Evolutionary conservation across 2,888 invertebrate species (phyloP), one percentile per base, ranked within the genome.

Genomic region (Choreutis nemorana): DNA sequence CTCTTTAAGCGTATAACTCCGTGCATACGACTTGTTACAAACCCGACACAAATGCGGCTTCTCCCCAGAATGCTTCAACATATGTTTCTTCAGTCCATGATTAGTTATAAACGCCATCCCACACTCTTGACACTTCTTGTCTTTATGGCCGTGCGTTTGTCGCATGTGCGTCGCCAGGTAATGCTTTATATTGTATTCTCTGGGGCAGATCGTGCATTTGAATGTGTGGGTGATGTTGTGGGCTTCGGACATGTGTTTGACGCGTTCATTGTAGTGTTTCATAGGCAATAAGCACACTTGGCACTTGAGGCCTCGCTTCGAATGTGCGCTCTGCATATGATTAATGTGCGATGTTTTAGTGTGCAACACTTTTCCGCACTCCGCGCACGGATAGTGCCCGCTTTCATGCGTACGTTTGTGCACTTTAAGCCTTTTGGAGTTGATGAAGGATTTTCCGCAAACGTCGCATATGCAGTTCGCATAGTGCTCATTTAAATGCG

Each of bases 361-460:
- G 42, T 62, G 64, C 1, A 75, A 37, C 1, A 75, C 36, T 40
- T 71, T 73, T 0, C 61, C 72, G 31, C 75, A 75, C 32, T 60
- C 46, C 0, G 29, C 16, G 26, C 75, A 75, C 0, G 73, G 71
- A 24, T 56, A 75, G 0, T 33, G 33, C 0, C 77, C 80, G 23
- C 56, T 67, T 41, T 78, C 77, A 33, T 82, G 81, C 0, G 68
- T 78, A 1, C 71, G 51, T 32, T 73, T 64, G 29, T 82, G 81
- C 0, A 81, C 81, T 45, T 71, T 70, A 4, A 81, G 41, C 1
- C 81, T 44, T 40, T 79, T 75, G 0, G 64, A 58, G 36, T 81
- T 81, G 1, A 81, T 43, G 35, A 78, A 82, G 0, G 75, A 68
- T 44, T 80, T 80, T 0, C 77, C 77, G 36, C 81, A 81, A 2